Evolutionary conservation across 2,888 invertebrate species (phyloP), one percentile per base, ranked within the genome.

Genomic region (Eledona agricola): DNA sequence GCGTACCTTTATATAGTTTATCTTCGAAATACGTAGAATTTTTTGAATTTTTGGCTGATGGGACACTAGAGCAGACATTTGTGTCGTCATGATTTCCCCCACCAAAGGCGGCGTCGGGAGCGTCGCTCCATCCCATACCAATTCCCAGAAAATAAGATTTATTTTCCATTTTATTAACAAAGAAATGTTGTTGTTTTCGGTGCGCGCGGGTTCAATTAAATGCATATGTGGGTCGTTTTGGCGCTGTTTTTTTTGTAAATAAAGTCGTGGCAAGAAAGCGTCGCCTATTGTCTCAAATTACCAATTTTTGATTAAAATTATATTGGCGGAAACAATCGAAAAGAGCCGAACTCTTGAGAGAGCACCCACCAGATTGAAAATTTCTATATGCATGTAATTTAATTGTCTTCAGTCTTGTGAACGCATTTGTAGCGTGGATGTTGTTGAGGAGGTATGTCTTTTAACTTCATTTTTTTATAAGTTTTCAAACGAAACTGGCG

Each of bases 301-400:
- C 58, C 46, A 56, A 56, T 60, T 64, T 63, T 63, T 64, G 55
- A 64, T 58, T 43, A 62, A 64, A 65, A 60, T 63, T 62, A 57
- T 61, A 60, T 45, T 23, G 34, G 57, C 74, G 73, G 66, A 60
- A 60, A 65, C 64, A 63, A 70, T 69, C 74, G 74, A 66, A 68
- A 60, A 55, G 54, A 57, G 57, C 69, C 74, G 74, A 74, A 58
- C 59, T 63, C 68, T 67, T 68, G 67, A 62, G 63, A 63, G 64
- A 64, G 65, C 70, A 71, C 70, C 70, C 70, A 71, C 70, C 64
- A 67, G 58, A 62, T 71, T 72, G 65, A 49, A 68, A 71, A 70
- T 60, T 65, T 66, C 61, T 60, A 59, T 58, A 64, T 67, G 64
- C 61, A 65, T 63, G 59, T 65, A 65, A 67, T 72, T 70, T 70